Base-by-base conservation (phyloP, 1,140 invertebrate species). In the Neodiprion fabricii region DNA sequence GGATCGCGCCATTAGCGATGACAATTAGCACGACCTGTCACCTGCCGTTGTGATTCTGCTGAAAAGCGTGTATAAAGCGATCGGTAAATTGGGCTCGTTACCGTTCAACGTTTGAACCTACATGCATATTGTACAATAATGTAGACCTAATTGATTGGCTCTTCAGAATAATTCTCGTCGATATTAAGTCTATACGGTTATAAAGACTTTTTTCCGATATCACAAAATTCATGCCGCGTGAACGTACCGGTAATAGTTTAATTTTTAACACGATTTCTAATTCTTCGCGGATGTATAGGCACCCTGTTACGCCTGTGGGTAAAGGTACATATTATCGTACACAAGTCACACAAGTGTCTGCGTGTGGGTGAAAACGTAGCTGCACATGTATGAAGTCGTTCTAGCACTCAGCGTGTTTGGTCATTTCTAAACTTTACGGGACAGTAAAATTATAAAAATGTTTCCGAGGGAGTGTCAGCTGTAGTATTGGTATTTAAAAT, bases 391-490 rank as follows among this genome's bases (percentile, higher is more conserved):
- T 79, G 28, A 70, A 72, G 75, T 53, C 67, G 49, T 67, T 77
- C 79, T 67, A 50, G 65, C 21, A 50, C 70, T 66, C 28, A n/a
- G 28, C 67, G 73, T 47, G 72, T 76, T 50, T 66, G 66, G 73
- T 48, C 68, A 75, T 74, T 77, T 50, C 70, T 70, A 48, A 68
- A 53, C 74, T 72, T 75, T 77, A 77, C 50, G 66, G 70, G 69
- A 67, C 65, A 75, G 74, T 77, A 77, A 78, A 77, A 78, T 78
- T 78, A 78, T 71, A 49, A 78, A 78, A 74, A 76, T 77, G 53
- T 77, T 78, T 40, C 71, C 72, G 75, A 74, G 66, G 0, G 78
- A 72, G 78, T 65, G 73, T 72, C 74, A 48, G 75, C 72, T 71
- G 7, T 71, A 48, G n/a, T 14, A 48, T 48, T 49, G n/a, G 48